Percentiles rank a stretch among this genome's conserved stretches.
phyloP scores from a whole-genome alignment of 2,797 vertebrate species.

The Gobionotothen gibberifrons region DNA sequence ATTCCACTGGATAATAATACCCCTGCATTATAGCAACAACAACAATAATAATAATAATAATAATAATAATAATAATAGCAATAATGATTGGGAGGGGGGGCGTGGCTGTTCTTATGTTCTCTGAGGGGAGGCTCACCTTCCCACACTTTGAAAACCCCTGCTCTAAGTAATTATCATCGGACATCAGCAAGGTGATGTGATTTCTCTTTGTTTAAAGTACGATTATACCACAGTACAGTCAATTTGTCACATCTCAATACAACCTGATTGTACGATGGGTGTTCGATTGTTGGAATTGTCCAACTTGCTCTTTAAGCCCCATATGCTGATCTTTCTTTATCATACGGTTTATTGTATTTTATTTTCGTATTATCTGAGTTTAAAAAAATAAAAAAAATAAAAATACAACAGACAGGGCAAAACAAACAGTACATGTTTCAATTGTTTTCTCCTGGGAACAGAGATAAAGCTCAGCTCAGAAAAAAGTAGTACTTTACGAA shows the following conservation, averaged over 20 bases:
- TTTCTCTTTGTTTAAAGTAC: neutral
- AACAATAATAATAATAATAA: no score
- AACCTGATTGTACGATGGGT: neutral
- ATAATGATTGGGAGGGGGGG: no score
- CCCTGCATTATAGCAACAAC: no score
- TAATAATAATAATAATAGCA: no score
- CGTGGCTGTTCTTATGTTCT: no score
- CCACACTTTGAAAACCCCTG: no score
- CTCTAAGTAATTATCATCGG: neutral
- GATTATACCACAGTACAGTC: neutral
- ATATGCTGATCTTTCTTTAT: conserved; percentile 2
- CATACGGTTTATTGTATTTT: conserved; percentile 28
- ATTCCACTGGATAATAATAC: no score
- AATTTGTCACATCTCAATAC: neutral
- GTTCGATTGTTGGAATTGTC: neutral
- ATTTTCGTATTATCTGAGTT: conserved; percentile 35
- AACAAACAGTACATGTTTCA: conserved; percentile 55
- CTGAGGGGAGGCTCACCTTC: no score
- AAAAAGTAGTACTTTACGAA: conserved; percentile 43
- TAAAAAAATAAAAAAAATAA: conserved; percentile 31
- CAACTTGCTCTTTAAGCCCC: neutral
- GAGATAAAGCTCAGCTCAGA: conserved; percentile 52
- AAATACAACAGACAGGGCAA: conserved; percentile 33
- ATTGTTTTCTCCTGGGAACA: conserved; percentile 39
- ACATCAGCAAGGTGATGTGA: neutral